phyloP scores from a whole-genome alignment of 2,888 invertebrate genomes.

The Hartigia nigra region DNA sequence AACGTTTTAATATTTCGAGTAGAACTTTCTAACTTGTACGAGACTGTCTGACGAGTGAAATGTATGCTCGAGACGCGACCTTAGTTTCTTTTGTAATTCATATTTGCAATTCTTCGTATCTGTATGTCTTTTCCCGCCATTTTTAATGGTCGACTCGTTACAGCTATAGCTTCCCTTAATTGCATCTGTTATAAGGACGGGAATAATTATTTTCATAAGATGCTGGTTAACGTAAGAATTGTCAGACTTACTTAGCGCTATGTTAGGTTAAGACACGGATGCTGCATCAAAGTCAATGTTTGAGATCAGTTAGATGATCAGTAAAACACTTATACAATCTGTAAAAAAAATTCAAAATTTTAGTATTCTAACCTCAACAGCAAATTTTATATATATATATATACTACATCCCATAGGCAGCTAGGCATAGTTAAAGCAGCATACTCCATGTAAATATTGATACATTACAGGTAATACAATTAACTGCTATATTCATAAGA shows the following conservation, averaged over 20 bases:
- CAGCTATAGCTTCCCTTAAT: slow-evolving; percentile 29
- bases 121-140: background rate
- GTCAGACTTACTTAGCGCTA: background rate
- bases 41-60: background rate
- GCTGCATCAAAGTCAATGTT: background rate
- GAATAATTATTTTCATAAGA: slow-evolving; percentile 37
- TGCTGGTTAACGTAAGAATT: background rate
- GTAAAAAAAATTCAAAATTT: background rate
- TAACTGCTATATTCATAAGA: background rate
- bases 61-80: background rate
- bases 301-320: background rate
- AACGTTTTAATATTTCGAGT: background rate
- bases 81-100: background rate
- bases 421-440: background rate
- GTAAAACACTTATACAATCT: background rate
- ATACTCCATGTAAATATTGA: background rate
- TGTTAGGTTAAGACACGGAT: background rate
- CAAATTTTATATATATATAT: background rate
- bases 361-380: background rate
- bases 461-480: background rate
- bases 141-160: background rate
- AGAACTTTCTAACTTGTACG: background rate
- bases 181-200: slow-evolving; percentile 41
- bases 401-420: background rate
- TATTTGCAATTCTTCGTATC: background rate